These are phyloP conservation scores for Silurus lanzhouensis DNA, from an alignment of 2,797 vertebrate genomes.

Conservation along the genomic window DNA sequence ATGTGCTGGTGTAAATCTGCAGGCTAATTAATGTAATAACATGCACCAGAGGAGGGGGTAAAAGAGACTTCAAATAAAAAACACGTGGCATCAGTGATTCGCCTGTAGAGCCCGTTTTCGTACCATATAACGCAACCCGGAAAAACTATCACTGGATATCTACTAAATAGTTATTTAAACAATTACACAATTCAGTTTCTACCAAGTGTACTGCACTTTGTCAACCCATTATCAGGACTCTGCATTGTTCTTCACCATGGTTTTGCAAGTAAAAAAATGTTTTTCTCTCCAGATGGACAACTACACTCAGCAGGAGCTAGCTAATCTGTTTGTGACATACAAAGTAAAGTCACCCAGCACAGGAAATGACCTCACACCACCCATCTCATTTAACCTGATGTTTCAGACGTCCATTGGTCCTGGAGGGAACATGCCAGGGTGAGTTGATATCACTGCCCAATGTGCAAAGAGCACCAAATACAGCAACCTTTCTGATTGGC, in stretches of 20 bases:
- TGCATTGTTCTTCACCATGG: not conserved
- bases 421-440: slow-evolving; percentile 96
- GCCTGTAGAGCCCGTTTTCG: too few relatives aligned
- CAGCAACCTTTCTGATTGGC: not conserved
- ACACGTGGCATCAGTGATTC: too few relatives aligned
- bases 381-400: slow-evolving; percentile 97
- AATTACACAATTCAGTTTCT: not conserved
- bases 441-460: slow-evolving; percentile 47
- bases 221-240: not conserved
- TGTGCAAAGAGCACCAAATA: not conserved
- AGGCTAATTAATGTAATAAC: not conserved
- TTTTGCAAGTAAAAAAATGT: not conserved
- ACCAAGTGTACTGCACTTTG: not conserved
- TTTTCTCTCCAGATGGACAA: slow-evolving; percentile 86
- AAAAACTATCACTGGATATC: too few relatives aligned
- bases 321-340: slow-evolving; percentile 93
- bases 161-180: too few relatives aligned
- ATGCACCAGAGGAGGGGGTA: too few relatives aligned
- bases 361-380: slow-evolving; percentile 91
- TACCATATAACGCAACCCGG: too few relatives aligned
- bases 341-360: slow-evolving; percentile 93
- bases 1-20: not conserved
- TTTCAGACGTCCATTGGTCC: slow-evolving; percentile 98
- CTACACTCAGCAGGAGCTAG: slow-evolving; percentile 88
- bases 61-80: too few relatives aligned